Percentiles rank a stretch among this genome's conserved stretches.
These are phyloP conservation scores for Tautogolabrus adspersus DNA, from an alignment of 2,113 vertebrate species.

Conservation along the genomic window DNA sequence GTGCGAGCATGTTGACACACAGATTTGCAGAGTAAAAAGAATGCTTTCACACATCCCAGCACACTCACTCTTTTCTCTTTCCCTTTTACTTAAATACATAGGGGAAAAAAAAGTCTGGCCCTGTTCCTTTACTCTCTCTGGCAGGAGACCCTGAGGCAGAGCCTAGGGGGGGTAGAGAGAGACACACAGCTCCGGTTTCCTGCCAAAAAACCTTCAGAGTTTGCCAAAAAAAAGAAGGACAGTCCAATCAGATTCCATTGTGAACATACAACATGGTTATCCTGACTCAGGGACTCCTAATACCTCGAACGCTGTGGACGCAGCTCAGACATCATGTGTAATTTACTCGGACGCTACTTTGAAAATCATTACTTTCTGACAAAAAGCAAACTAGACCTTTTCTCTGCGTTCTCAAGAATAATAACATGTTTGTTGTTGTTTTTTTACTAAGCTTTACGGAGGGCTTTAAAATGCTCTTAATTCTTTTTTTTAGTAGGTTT, in stretches of 20 bases:
- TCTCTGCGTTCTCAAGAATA: no score
- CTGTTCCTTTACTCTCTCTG: conserved; percentile 63
- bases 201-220: conserved; percentile 60
- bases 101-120: conserved; percentile 46
- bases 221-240: conserved; percentile 75
- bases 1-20: conserved; percentile 37
- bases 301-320: conserved; percentile 27
- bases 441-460: not conserved
- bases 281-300: conserved; percentile 72
- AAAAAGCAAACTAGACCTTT: no score
- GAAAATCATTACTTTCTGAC: not conserved
- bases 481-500: no score
- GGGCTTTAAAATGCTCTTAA: not conserved
- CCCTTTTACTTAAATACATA: conserved; percentile 16
- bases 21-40: conserved; percentile 47
- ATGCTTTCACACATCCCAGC: conserved; percentile 35
- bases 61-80: conserved; percentile 30
- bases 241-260: conserved; percentile 64
- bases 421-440: no score
- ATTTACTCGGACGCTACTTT: not conserved
- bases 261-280: conserved; percentile 51
- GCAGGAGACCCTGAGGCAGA: conserved; percentile 65
- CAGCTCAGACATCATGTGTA: conserved; percentile 5
- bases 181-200: conserved; percentile 73
- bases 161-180: conserved; percentile 55